Base-by-base conservation (phyloP, 2,888 invertebrate genomes). In the Drosophila lutescens region DNA sequence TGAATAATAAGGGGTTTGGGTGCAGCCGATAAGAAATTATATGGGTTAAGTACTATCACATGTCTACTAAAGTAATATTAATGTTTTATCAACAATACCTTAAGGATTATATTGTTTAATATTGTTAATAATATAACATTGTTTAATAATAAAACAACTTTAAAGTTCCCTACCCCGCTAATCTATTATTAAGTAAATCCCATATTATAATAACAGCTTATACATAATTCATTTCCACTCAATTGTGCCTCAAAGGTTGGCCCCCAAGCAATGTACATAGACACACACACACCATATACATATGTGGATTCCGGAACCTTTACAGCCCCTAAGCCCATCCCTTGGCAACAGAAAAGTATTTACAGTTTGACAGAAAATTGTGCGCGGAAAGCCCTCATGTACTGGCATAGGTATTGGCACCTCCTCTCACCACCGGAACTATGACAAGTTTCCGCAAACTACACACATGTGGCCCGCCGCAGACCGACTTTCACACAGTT, bases 311-410 rank as follows among this genome's bases (percentile, higher is more conserved):
- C 46, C 70, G 70, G 73, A 71, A 71, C 74, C 36, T 73, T 46
- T 62, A 41, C 55, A 62, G 62, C 50, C 73, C 73, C 44, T 62
- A 72, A 70, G 73, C 54, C 20, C 50, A 53, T 59, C 69, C 17
- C 50, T 44, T 60, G 65, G 41, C 72, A 74, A 79, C 84, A 74
- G 74, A 78, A 60, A 62, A 56, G 65, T 51, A 74, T 67, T 65
- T 67, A 61, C 77, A 69, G 47, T 51, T 79, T 57, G 74, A 41
- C 41, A 41, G 54, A 51, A 65, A 80, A 86, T 76, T 74, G 74
- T 76, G 78, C 26, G 55, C 74, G 73, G 82, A 87, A 82, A 82
- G 46, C 82, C 86, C 74, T 73, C 85, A 76, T 78, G 78, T 76
- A 65, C 79, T 65, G 15, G 69, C 69, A 49, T 26, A 49, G 47